Conservation (phyloP, 2,113 vertebrate genomes). For the Rhinoptilus africanus region DNA sequence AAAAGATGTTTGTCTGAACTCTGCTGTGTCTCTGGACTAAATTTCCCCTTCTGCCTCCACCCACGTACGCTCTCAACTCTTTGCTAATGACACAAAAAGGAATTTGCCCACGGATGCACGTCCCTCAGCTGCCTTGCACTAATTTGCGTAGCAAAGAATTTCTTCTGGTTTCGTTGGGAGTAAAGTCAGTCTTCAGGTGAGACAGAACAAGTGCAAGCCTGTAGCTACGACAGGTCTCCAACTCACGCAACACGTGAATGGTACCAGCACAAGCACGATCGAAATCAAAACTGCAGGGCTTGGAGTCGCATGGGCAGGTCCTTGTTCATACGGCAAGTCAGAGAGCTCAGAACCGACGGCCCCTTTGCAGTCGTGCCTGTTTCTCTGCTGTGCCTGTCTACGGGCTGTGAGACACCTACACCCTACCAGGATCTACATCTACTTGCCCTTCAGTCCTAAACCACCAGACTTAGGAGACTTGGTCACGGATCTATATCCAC, state of each 20-base stretch:
- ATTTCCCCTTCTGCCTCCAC: neutral
- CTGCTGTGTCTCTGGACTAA: accelerated
- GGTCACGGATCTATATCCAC: too few relatives aligned
- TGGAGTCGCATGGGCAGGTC: neutral
- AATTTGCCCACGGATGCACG: neutral
- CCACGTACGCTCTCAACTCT: neutral
- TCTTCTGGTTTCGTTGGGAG: neutral
- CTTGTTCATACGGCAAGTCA: neutral
- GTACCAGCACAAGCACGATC: neutral
- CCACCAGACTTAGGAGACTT: too few relatives aligned
- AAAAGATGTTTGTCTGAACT: neutral
- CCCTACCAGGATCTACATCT: neutral
- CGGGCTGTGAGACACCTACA: neutral
- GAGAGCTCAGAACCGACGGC: accelerated
- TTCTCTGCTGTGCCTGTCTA: neutral
- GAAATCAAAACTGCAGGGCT: neutral
- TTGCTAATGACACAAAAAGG: neutral
- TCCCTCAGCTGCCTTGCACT: neutral
- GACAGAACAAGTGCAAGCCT: neutral
- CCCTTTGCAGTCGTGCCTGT: neutral
- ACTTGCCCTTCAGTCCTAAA: neutral
- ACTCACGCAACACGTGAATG: neutral
- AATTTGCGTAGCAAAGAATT: accelerated
- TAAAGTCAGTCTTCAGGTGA: neutral
- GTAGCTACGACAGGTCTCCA: neutral